phyloP scores from a whole-genome alignment of 2,888 invertebrate genomes.

The Portevinia maculata region DNA sequence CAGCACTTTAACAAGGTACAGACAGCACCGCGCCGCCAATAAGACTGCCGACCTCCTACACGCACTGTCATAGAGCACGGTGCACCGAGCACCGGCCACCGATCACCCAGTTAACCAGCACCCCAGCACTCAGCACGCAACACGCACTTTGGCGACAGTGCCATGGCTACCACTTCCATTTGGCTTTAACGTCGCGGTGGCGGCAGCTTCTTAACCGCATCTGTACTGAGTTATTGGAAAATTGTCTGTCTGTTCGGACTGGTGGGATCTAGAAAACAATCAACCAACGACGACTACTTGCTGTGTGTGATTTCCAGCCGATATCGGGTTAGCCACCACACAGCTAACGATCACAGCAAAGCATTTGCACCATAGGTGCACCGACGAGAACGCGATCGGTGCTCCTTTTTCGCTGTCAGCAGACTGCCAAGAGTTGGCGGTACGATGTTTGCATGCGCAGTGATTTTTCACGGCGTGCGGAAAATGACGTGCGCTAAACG shows the following conservation, averaged over 20 bases:
- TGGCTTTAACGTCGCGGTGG: slow-evolving; percentile 17
- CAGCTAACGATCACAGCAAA: slow-evolving; percentile 54
- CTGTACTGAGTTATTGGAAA: slow-evolving; percentile 71
- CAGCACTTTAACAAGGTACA: slow-evolving; percentile 64
- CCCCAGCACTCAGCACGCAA: slow-evolving; percentile 42
- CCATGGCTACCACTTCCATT: slow-evolving; percentile 52
- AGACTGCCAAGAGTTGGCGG: slow-evolving; percentile 48
- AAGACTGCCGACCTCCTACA: slow-evolving; percentile 56
- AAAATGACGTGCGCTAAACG: slow-evolving; percentile 66
- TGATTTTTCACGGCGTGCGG: slow-evolving; percentile 57
- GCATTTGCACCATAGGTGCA: slow-evolving; percentile 47
- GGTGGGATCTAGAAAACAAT: slow-evolving; percentile 35
- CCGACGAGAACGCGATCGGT: slow-evolving; percentile 2
- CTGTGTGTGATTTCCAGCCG: slow-evolving; percentile 67
- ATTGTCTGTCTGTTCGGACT: slow-evolving; percentile 42
- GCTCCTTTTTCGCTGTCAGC: slow-evolving; percentile 24
- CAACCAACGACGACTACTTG: slow-evolving; percentile 59
- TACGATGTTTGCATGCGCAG: slow-evolving; percentile 46
- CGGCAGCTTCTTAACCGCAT: slow-evolving; percentile 42
- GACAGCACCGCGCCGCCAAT: slow-evolving; percentile 15
- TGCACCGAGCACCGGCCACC: slow-evolving; percentile 16
- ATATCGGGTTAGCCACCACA: slow-evolving; percentile 58
- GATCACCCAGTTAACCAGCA: too few species aligned
- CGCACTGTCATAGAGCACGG: slow-evolving; percentile 66
- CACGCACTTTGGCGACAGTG: slow-evolving; percentile 72